Conservation (phyloP, 2,888 invertebrate genomes). For the Branchinecta sandiegonensis region DNA sequence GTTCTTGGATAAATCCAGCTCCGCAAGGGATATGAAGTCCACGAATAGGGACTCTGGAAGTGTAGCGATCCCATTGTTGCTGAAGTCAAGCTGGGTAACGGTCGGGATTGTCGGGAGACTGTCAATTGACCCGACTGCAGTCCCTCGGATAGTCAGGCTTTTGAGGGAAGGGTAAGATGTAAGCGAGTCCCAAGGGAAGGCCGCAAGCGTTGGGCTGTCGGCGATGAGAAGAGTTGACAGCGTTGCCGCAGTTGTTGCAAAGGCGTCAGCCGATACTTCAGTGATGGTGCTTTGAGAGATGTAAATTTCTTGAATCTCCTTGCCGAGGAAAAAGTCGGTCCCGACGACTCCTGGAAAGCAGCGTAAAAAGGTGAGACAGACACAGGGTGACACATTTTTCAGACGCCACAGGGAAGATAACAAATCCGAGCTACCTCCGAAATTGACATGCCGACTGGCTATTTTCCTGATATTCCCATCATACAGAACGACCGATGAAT, state of each 20-base stretch:
- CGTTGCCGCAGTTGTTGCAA: neutral
- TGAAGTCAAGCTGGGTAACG: neutral
- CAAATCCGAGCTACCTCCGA: too few relatives aligned
- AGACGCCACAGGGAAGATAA: too few relatives aligned
- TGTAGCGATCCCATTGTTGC: neutral
- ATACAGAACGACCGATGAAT: too few relatives aligned
- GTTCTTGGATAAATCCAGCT: neutral
- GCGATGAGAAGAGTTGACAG: neutral
- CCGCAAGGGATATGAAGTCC: neutral
- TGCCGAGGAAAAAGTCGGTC: neutral
- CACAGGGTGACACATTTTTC: too few relatives aligned
- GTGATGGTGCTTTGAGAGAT: neutral
- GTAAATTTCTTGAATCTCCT: neutral
- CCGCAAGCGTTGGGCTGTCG: neutral
- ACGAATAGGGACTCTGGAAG: neutral
- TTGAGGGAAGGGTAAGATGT: neutral
- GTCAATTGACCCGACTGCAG: neutral
- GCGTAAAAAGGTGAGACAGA: too few relatives aligned
- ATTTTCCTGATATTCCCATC: too few relatives aligned
- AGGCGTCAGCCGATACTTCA: neutral
- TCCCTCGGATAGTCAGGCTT: neutral
- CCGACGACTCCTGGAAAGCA: neutral
- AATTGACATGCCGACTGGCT: too few relatives aligned
- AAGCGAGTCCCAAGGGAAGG: neutral
- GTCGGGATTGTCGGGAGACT: neutral